Evolutionary conservation across 2,888 invertebrate species (phyloP).

Genomic region (Cynaeus angustus): DNA sequence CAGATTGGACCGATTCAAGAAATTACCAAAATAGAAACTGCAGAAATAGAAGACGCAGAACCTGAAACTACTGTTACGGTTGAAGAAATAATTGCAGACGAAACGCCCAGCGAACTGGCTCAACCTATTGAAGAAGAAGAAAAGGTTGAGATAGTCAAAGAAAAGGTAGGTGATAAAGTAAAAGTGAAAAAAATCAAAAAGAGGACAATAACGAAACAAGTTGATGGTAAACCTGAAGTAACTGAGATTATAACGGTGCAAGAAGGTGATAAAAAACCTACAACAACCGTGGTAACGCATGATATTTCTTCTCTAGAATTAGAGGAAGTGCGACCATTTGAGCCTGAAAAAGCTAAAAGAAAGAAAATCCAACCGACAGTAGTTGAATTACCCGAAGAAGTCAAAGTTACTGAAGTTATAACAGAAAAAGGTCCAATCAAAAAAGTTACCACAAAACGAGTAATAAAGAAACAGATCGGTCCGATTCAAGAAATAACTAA

Average conservation of each 20-base stretch:
- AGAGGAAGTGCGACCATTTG: conserved; percentile 42
- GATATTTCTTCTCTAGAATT: conserved; percentile 36
- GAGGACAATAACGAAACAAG: conserved; percentile 71
- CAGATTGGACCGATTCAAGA: conserved; percentile 62
- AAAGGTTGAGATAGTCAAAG: conserved; percentile 65
- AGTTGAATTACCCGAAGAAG: conserved; percentile 61
- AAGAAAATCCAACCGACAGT: conserved; percentile 58
- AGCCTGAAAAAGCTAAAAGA: conserved; percentile 66
- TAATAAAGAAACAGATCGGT: conserved; percentile 69
- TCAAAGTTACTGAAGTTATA: conserved; percentile 64
- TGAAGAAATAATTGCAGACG: conserved; percentile 53
- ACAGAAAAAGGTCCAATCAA: conserved; percentile 65
- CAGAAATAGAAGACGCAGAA: conserved; percentile 70
- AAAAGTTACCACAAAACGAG: conserved; percentile 62
- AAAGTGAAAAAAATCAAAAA: conserved; percentile 70
- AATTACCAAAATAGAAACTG: conserved; percentile 70
- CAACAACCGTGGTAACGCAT: conserved; percentile 53
- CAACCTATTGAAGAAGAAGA: conserved; percentile 60
- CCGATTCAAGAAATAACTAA: conserved; percentile 70
- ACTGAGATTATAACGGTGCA: conserved; percentile 58
- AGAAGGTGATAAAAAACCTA: conserved; percentile 53
- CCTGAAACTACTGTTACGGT: conserved; percentile 61
- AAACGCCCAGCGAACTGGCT: conserved; percentile 59
- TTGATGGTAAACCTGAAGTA: conserved; percentile 64
- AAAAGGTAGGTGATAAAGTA: conserved; percentile 55